These are phyloP conservation scores for Meriones unguiculatus DNA, from an alignment of 2,113 vertebrate species.

Conservation along the genomic window DNA sequence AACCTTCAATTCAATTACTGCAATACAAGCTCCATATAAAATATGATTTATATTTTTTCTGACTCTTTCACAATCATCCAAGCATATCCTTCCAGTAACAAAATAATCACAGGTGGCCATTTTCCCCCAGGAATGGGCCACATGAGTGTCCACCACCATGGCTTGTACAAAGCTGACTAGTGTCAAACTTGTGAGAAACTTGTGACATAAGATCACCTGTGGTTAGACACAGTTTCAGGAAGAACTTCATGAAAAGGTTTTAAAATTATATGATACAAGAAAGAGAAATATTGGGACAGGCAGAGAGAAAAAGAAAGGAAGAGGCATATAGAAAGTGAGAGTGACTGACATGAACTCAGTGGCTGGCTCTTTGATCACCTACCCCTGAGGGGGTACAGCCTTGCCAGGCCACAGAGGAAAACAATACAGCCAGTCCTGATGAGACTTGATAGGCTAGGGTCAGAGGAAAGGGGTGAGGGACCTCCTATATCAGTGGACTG, in stretches of 20 bases:
- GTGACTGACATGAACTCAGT: too few relatives aligned
- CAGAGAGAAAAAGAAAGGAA: neutral
- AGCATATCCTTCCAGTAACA: neutral
- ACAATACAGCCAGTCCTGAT: too few relatives aligned
- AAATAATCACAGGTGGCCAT: neutral
- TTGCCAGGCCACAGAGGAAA: too few relatives aligned
- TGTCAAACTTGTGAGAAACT: neutral
- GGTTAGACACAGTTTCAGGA: neutral
- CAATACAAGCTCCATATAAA: neutral
- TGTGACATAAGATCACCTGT: neutral
- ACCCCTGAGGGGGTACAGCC: too few relatives aligned
- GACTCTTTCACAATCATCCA: neutral
- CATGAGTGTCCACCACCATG: neutral
- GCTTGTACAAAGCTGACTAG: neutral
- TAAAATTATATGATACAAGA: neutral
- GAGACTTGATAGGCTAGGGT: too few relatives aligned
- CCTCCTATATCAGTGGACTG: too few relatives aligned
- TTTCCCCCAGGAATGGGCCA: neutral
- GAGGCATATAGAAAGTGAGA: neutral
- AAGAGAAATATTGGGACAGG: neutral
- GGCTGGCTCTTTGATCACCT: too few relatives aligned
- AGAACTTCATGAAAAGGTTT: neutral
- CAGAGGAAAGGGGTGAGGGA: neutral
- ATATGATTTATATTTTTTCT: neutral
- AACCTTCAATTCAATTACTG: conserved; percentile 73